phyloP scores from a whole-genome alignment of 2,888 invertebrate genomes.

The Cybosia mesomella region DNA sequence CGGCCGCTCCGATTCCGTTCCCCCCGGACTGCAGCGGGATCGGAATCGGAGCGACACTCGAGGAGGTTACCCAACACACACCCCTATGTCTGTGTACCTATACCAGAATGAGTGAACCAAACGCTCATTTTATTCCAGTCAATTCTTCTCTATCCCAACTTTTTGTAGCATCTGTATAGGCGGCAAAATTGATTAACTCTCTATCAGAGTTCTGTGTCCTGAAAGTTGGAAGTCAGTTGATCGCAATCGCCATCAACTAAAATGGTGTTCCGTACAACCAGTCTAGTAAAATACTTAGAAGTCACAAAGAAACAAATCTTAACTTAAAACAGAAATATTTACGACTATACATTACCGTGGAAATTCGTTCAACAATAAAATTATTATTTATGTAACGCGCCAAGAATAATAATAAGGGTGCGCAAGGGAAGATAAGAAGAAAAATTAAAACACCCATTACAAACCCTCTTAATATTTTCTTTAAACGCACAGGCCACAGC shows the following conservation, averaged over 20 bases:
- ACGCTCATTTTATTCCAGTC: no score
- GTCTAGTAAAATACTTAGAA: not conserved
- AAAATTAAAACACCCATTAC: slow-evolving; percentile 23
- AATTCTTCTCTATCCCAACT: not conserved
- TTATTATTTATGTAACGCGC: slow-evolving; percentile 22
- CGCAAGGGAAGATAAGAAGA: slow-evolving; percentile 19
- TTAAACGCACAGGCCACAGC: slow-evolving; percentile 17
- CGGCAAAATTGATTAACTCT: not conserved
- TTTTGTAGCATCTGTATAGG: not conserved
- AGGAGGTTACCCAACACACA: no score
- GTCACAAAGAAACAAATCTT: not conserved
- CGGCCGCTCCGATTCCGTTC: no score
- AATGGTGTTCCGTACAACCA: not conserved
- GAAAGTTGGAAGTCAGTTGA: not conserved
- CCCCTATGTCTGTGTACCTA: no score
- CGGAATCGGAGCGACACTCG: no score
- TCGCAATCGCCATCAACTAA: not conserved
- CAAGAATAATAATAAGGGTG: slow-evolving; percentile 25
- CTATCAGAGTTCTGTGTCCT: no score
- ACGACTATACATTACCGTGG: not conserved
- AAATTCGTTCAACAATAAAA: slow-evolving; percentile 19
- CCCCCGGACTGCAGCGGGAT: no score
- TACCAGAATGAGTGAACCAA: no score
- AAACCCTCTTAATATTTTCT: slow-evolving; percentile 21
- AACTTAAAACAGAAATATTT: slow-evolving; percentile 7